Base-by-base conservation (phyloP, 35 echinoderm and acorn worm genomes). In the Diadema setosum region DNA sequence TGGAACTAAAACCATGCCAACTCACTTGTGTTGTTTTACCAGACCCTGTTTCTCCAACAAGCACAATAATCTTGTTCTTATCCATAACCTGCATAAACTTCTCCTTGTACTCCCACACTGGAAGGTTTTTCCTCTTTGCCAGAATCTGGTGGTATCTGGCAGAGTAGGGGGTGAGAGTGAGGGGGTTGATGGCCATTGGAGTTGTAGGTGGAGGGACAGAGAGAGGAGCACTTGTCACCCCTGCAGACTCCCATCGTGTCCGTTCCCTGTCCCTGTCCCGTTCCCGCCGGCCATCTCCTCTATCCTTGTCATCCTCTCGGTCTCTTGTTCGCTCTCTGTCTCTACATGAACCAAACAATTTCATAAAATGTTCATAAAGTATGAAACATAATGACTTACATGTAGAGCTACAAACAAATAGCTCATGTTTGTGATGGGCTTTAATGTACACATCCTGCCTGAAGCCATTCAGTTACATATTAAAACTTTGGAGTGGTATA, bases 11-110 rank as follows among this genome's bases (percentile, higher is more conserved):
- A n/a, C n/a, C 1, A 31, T 34, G 30, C n/a, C 18, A 26, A 74
- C 86, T 94, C 76, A 94, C 96, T 78, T 99, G 96, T 92, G 96
- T 99, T 58, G 96, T 99, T 92, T 99, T 99, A 12, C 96, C 96
- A 56, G 96, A 99, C 7, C 96, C 96, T 23, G 96, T 99, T 76
- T 99, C 96, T 76, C 96, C 96, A 30, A 99, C 96, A 23, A 99
- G 80, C 31, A 99, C 92, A 75, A 94, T 87, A 61, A 94, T 89
- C 70, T 99, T 94, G 69, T 94, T 81, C 63, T 86, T 92, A 65
- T 99, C 89, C 31, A 99, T 31, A 86, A 94, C 92, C 58, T 99
- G 81, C 65, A 95, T 91, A 76, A 98, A 98, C 65, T 98, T 94
- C 18, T 85, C 85, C 64, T 91, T 94, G 86, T 98, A 98, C 58